Evolutionary conservation across 2,113 vertebrate genomes (phyloP).

Genomic region (Panthera uncia): DNA sequence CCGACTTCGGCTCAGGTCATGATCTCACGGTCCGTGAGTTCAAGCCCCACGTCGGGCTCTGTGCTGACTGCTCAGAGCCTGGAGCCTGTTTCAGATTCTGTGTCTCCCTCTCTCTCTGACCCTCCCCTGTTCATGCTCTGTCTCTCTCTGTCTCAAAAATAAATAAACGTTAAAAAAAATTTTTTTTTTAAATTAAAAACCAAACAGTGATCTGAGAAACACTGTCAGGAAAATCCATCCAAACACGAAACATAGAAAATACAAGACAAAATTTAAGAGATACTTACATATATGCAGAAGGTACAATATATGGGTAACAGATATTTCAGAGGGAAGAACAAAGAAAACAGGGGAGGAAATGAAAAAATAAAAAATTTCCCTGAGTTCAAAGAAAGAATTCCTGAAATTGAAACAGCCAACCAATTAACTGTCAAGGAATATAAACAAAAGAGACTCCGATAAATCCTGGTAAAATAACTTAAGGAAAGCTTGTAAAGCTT

Average conservation of each 20-base stretch:
- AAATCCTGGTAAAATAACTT: background rate
- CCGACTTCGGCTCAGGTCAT: too few species aligned
- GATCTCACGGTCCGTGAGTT: accelerated
- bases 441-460: background rate
- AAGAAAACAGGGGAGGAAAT: background rate
- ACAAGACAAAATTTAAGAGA: background rate
- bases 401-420: background rate
- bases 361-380: background rate
- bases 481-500: background rate
- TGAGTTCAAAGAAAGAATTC: background rate
- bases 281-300: background rate
- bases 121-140: too few species aligned
- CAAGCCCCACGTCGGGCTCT: too few species aligned
- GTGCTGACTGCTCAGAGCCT: too few species aligned
- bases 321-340: background rate
- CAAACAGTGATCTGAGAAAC: background rate
- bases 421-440: background rate
- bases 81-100: too few species aligned
- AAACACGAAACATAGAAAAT: background rate
- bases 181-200: background rate
- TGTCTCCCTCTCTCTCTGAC: too few species aligned
- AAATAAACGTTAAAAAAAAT: too few species aligned
- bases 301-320: background rate
- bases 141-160: too few species aligned
- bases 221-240: background rate